These are phyloP conservation scores for Eupithecia centaureata DNA, from an alignment of 2,888 invertebrate species.

Conservation along the genomic window DNA sequence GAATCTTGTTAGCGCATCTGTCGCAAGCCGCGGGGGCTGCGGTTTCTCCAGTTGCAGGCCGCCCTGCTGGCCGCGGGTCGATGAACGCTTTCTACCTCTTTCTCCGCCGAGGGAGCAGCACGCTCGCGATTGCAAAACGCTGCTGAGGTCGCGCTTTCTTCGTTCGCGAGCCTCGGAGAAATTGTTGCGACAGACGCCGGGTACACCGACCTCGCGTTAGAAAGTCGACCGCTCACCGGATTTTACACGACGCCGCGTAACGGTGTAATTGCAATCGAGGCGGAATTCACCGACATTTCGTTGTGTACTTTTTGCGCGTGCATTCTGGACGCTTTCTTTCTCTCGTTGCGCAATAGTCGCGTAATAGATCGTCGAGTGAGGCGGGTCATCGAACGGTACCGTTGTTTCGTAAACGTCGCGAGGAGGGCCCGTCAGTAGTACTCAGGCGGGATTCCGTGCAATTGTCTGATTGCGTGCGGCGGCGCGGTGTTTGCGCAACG, in stretches of 20 bases:
- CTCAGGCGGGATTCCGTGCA: slow-evolving; percentile 58
- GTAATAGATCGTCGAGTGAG: slow-evolving; percentile 63
- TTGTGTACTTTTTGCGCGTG: slow-evolving; percentile 77
- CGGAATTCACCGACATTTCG: slow-evolving; percentile 73
- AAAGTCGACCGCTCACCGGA: slow-evolving; percentile 83
- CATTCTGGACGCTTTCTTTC: slow-evolving; percentile 82
- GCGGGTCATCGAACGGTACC: slow-evolving; percentile 74
- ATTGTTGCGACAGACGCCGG: slow-evolving; percentile 81
- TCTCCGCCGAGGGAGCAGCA: slow-evolving; percentile 57
- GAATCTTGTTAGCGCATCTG: slow-evolving; percentile 68
- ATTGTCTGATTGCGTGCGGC: slow-evolving; percentile 71
- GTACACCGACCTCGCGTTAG: slow-evolving; percentile 83
- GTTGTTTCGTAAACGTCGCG: slow-evolving; percentile 65
- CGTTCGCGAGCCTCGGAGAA: slow-evolving; percentile 82
- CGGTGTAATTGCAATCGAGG: slow-evolving; percentile 81
- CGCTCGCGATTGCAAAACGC: slow-evolving; percentile 80
- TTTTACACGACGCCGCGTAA: slow-evolving; percentile 79
- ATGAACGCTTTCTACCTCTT: slow-evolving; percentile 78
- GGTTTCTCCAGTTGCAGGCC: slow-evolving; percentile 51
- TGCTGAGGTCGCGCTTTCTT: slow-evolving; percentile 83
- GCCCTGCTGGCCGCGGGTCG: slow-evolving; percentile 52
- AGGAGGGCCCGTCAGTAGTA: slow-evolving; percentile 43
- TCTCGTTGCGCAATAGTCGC: slow-evolving; percentile 78
- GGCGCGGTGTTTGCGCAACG: slow-evolving; percentile 71
- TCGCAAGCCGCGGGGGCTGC: slow-evolving; percentile 58